phyloP scores from a whole-genome alignment of 2,797 vertebrate species.

The Eutrigla gurnardus region DNA sequence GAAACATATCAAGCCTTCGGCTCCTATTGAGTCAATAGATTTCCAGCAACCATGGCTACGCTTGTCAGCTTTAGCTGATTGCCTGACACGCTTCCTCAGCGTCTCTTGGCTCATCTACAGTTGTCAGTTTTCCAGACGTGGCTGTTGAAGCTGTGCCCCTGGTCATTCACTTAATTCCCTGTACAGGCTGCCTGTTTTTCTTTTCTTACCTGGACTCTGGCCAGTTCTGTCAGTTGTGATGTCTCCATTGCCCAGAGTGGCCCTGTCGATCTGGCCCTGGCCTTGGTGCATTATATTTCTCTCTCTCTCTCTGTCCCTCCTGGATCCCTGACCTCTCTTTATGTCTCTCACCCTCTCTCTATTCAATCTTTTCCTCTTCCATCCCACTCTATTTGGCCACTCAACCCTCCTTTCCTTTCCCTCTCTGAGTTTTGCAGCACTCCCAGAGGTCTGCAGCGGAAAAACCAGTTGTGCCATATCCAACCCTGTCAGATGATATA shows the following conservation, averaged over 20 bases:
- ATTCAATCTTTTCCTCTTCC: constrained; percentile 58
- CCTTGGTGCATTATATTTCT: constrained; percentile 45
- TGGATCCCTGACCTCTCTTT: constrained; percentile 54
- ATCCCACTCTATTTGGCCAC: constrained; percentile 47
- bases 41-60: constrained; percentile 72
- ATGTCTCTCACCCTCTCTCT: constrained; percentile 17
- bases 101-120: constrained; percentile 74
- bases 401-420: constrained; percentile 28
- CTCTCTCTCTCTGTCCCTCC: constrained; percentile 34
- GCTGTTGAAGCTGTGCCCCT: constrained; percentile 70
- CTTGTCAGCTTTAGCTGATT: constrained; percentile 77
- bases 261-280: constrained; percentile 54
- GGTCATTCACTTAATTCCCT: constrained; percentile 69
- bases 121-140: constrained; percentile 71
- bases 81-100: constrained; percentile 73
- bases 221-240: constrained; percentile 76
- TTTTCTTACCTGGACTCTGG: constrained; percentile 61
- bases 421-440: constrained; percentile 53
- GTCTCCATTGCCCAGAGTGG: constrained; percentile 73
- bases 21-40: constrained; percentile 61
- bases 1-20: constrained; percentile 53
- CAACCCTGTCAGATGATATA: constrained; percentile 39
- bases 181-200: constrained; percentile 49
- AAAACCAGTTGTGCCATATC: constrained; percentile 39
- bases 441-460: constrained; percentile 47